Percentiles rank a stretch among this genome's conserved stretches.
phyloP scores from a whole-genome alignment of 1,140 invertebrate genomes.

The Akabosia matsudoensis region DNA sequence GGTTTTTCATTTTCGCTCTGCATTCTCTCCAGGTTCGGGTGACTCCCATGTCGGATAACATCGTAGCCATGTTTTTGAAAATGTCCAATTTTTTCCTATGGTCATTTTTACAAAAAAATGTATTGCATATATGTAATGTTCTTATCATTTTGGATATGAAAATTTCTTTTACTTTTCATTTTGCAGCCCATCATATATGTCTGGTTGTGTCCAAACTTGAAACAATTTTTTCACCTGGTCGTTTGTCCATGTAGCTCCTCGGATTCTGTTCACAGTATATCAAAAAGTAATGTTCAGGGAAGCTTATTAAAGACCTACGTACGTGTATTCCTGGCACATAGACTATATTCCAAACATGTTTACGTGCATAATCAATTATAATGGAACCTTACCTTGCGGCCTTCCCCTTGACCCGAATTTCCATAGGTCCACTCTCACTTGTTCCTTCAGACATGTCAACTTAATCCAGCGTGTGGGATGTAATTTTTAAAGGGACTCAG shows the following conservation, averaged over 20 bases:
- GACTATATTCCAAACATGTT: not conserved
- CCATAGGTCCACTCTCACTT: not conserved
- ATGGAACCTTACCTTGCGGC: not conserved
- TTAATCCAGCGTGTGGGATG: too few relatives aligned
- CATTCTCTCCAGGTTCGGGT: not conserved
- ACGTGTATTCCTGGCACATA: too few relatives aligned
- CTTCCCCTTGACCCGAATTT: slow-evolving; percentile 7
- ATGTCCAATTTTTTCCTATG: slow-evolving; percentile 3
- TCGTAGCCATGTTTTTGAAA: slow-evolving; percentile 9
- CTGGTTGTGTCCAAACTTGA: slow-evolving; percentile 6
- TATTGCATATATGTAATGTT: not conserved
- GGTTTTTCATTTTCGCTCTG: slow-evolving; percentile 8
- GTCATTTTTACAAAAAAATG: not conserved
- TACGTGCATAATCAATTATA: not conserved
- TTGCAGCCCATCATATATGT: not conserved
- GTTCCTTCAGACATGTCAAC: not conserved
- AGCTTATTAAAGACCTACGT: not conserved
- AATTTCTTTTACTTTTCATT: slow-evolving; percentile 16
- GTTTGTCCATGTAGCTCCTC: slow-evolving; percentile 6
- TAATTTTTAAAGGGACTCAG: too few relatives aligned
- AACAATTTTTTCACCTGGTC: slow-evolving; percentile 14
- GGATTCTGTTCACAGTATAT: not conserved
- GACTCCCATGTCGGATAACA: not conserved
- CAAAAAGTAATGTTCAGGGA: not conserved
- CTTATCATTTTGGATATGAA: not conserved